A percentile compares a stretch with the other conserved stretches of the same genome.
phyloP scores from a whole-genome alignment of 2,797 vertebrate genomes.

The Eulemur mongoz region DNA sequence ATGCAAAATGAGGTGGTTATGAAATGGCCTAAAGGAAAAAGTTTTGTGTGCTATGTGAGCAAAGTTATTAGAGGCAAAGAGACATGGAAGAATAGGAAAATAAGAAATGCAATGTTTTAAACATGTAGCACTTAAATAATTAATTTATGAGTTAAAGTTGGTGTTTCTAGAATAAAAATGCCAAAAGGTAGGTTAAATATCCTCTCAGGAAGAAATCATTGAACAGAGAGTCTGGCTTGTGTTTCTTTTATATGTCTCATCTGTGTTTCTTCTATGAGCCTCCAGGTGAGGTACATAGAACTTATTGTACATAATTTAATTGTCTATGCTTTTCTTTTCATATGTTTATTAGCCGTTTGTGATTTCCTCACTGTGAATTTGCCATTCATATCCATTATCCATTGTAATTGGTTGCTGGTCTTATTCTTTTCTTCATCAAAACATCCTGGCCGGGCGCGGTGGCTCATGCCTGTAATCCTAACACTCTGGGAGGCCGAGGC shows the following conservation, averaged over 20 bases:
- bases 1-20: conserved; percentile 41
- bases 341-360: not conserved
- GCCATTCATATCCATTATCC: not conserved
- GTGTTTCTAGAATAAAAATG: conserved; percentile 32
- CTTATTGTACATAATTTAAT: not conserved
- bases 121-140: conserved; percentile 33
- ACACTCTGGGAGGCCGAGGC: too few species aligned
- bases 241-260: not conserved
- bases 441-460: too few species aligned
- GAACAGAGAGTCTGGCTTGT: not conserved
- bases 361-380: conserved; percentile 12
- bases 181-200: not conserved
- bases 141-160: conserved; percentile 54
- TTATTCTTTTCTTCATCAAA: not conserved
- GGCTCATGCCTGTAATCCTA: too few species aligned
- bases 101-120: conserved; percentile 43
- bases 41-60: not conserved
- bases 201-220: not conserved
- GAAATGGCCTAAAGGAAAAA: conserved; percentile 20
- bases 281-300: not conserved
- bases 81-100: not conserved
- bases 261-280: not conserved
- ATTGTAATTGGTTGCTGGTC: not conserved
- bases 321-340: not conserved
- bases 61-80: conserved; percentile 43